Conservation (phyloP, 2,113 vertebrate genomes). For the Syngnathus floridae region DNA sequence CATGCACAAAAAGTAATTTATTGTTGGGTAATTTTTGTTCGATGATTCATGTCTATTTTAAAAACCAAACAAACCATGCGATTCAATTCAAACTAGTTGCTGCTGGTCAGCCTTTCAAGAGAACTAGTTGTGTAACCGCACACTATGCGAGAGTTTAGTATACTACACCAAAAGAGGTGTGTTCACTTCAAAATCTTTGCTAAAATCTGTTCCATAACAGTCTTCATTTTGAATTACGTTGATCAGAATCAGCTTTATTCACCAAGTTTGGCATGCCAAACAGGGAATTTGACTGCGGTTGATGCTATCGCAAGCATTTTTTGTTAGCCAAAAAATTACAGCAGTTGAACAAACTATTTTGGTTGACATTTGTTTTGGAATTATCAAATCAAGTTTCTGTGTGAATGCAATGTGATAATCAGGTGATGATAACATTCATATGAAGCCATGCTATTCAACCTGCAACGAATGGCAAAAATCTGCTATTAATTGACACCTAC, state of each 20-base stretch:
- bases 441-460: not conserved
- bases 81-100: not conserved
- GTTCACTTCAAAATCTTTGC: not conserved
- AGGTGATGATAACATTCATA: not conserved
- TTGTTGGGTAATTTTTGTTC: too few species aligned
- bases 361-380: not conserved
- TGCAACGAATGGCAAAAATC: not conserved
- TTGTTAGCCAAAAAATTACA: not conserved
- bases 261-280: too few species aligned
- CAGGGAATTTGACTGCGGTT: not conserved
- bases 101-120: not conserved
- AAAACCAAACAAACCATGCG: too few species aligned
- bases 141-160: not conserved
- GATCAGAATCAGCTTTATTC: too few species aligned
- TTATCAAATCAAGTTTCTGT: not conserved
- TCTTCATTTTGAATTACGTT: not conserved
- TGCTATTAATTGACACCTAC: not conserved
- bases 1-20: too few species aligned
- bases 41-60: too few species aligned
- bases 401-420: not conserved
- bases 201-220: not conserved
- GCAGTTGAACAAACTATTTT: not conserved
- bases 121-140: not conserved
- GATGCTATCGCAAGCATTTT: not conserved
- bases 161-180: not conserved